Evolutionary conservation across 30 jellyfish, hydroid and myxozoan genomes (phyloP).

Genomic region (Aurelia sp.): DNA sequence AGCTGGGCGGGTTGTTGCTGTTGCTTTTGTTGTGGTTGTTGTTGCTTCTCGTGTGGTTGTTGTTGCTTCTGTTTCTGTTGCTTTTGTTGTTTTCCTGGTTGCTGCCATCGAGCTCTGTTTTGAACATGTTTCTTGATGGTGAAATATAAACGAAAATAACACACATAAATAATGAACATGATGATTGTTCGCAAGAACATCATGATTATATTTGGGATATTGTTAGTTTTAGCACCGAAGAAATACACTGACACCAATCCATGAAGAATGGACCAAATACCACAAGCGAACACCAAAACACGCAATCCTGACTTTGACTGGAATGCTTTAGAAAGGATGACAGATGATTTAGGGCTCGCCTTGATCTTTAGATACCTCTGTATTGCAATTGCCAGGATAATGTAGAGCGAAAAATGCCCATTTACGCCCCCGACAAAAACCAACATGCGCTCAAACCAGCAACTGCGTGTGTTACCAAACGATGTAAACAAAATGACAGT

Average conservation of each 20-base stretch:
- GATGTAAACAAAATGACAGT: background rate
- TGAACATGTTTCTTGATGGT: conserved; percentile 6
- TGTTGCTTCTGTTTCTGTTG: no score
- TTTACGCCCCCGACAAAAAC: conserved; percentile 16
- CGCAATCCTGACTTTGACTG: background rate
- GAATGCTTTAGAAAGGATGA: background rate
- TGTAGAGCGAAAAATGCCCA: conserved; percentile 41
- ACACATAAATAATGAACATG: background rate
- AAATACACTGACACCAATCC: conserved; percentile 37
- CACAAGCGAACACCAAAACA: background rate
- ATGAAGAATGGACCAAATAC: conserved; percentile 8
- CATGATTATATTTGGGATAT: conserved; percentile 30
- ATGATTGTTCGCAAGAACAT: conserved; percentile 2
- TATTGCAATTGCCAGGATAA: conserved; percentile 24
- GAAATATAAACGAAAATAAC: conserved; percentile 20
- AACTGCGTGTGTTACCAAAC: background rate
- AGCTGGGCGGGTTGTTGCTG: no score
- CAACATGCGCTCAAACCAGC: conserved; percentile 19
- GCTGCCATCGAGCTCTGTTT: background rate
- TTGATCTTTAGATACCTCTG: conserved; percentile 23
- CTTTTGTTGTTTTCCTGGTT: background rate
- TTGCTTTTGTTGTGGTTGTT: no score
- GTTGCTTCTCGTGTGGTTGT: background rate
- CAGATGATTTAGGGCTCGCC: background rate
- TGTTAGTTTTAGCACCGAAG: background rate